phyloP scores from a whole-genome alignment of 1,140 invertebrate species.

The Drosophila santomea region DNA sequence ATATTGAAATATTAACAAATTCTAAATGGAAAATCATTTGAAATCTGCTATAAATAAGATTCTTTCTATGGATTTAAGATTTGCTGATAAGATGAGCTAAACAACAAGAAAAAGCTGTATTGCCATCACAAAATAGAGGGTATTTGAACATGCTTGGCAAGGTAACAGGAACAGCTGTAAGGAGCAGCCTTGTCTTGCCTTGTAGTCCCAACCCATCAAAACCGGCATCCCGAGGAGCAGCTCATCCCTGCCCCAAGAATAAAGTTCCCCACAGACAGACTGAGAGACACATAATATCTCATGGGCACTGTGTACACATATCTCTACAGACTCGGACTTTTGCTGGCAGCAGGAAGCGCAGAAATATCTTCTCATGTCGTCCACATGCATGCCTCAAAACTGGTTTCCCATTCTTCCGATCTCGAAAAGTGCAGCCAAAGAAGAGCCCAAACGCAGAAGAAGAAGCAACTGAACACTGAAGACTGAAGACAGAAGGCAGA shows the following conservation, averaged over 20 bases:
- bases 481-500: not conserved
- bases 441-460: slow-evolving; percentile 13
- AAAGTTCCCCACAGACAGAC: slow-evolving; percentile 14
- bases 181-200: slow-evolving; percentile 1
- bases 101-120: not conserved
- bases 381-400: slow-evolving; percentile 47
- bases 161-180: slow-evolving; percentile 37
- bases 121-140: not conserved
- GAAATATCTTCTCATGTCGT: slow-evolving; percentile 56
- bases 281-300: slow-evolving; percentile 10
- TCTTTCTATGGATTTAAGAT: not conserved
- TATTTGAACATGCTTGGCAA: not conserved
- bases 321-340: slow-evolving; percentile 7
- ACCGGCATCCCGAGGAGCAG: slow-evolving; percentile 15
- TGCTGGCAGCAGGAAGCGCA: slow-evolving; percentile 64
- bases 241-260: slow-evolving; percentile 19
- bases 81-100: too few relatives aligned
- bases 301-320: slow-evolving; percentile 13
- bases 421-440: slow-evolving; percentile 25
- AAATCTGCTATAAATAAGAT: too few relatives aligned
- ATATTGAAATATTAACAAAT: too few relatives aligned
- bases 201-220: not conserved
- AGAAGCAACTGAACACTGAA: slow-evolving; percentile 16
- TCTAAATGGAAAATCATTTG: too few relatives aligned
- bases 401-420: slow-evolving; percentile 39